Evolutionary conservation across 2,888 invertebrate species (phyloP).

Genomic region (Rambutsinella grinnellia): DNA sequence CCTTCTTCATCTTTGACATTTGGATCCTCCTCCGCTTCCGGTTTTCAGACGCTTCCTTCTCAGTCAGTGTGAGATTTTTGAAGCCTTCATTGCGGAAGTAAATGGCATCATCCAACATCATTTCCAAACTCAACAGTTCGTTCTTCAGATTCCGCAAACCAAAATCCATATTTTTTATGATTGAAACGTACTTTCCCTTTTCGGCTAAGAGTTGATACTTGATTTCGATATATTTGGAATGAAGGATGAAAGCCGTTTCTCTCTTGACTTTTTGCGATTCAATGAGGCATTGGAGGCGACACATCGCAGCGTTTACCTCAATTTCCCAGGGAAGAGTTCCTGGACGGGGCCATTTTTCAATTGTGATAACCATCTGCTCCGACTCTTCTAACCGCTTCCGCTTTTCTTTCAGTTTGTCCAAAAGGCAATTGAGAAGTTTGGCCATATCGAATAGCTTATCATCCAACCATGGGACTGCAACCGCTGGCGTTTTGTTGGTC

Average conservation of each 20-base stretch:
- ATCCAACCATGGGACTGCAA: constrained; percentile 64
- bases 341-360: constrained; percentile 62
- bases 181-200: constrained; percentile 60
- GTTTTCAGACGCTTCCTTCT: constrained; percentile 63
- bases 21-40: constrained; percentile 58
- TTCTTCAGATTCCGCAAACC: constrained; percentile 53
- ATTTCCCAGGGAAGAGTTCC: constrained; percentile 62
- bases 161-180: constrained; percentile 57
- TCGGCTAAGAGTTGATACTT: constrained; percentile 62
- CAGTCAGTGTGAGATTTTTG: constrained; percentile 58
- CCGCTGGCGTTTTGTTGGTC: constrained; percentile 50
- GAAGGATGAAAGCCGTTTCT: constrained; percentile 63
- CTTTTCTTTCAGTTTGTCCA: constrained; percentile 60
- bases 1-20: constrained; percentile 66
- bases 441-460: constrained; percentile 65
- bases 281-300: constrained; percentile 57
- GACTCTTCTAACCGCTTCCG: constrained; percentile 60
- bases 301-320: constrained; percentile 48
- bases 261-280: constrained; percentile 63
- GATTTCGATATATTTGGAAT: constrained; percentile 63
- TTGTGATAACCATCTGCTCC: constrained; percentile 59
- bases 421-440: constrained; percentile 59
- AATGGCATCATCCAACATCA: constrained; percentile 64
- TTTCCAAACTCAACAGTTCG: constrained; percentile 60
- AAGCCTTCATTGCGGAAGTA: constrained; percentile 61